Percentiles rank a stretch among this genome's conserved stretches.
Evolutionary conservation across 2,113 vertebrate species (phyloP).

Genomic region (Myiopsitta monachus): DNA sequence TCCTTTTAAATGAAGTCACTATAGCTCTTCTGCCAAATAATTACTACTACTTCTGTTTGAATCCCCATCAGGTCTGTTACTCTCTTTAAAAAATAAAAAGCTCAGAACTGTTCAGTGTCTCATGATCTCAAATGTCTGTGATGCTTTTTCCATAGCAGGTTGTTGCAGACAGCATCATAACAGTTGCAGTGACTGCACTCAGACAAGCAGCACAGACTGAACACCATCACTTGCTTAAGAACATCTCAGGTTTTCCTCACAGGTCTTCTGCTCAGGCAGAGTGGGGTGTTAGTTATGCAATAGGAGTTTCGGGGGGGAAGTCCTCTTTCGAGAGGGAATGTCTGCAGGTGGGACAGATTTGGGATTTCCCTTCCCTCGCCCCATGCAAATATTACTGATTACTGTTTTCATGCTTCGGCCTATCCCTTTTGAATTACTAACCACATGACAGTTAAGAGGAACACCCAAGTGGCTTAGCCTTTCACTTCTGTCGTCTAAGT

Average conservation of each 20-base stretch:
- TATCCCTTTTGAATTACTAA: neutral
- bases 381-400: conserved; percentile 18
- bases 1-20: neutral
- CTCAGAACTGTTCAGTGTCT: neutral
- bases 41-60: neutral
- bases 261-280: neutral
- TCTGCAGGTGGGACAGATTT: conserved; percentile 28
- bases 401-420: conserved; percentile 21
- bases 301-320: neutral
- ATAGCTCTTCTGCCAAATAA: neutral
- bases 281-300: neutral
- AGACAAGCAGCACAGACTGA: neutral
- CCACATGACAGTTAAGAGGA: neutral
- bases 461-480: neutral
- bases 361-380: neutral
- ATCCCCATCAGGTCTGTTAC: neutral
- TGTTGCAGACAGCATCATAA: neutral
- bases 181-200: neutral
- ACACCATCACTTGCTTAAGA: neutral
- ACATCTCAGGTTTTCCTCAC: neutral
- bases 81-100: neutral
- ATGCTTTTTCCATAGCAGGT: neutral
- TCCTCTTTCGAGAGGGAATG: neutral
- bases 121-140: neutral
- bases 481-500: neutral